These are phyloP conservation scores for Budorcas taxicolor DNA, from an alignment of 2,113 vertebrate species.

Conservation along the genomic window DNA sequence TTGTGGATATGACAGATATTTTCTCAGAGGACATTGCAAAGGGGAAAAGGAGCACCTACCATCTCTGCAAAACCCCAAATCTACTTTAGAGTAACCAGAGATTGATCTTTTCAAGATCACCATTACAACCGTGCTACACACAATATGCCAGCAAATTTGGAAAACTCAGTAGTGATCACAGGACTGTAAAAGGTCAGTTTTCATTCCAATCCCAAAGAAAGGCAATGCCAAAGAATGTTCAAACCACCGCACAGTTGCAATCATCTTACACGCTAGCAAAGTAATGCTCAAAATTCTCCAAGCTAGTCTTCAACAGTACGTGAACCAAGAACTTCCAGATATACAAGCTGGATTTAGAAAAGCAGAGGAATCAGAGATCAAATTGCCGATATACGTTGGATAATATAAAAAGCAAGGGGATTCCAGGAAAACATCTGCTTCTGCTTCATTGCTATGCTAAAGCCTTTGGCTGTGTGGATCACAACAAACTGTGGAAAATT, in stretches of 20 bases:
- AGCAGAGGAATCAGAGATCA: background rate
- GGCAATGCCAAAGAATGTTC: background rate
- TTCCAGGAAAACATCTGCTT: background rate
- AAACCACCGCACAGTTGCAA: background rate
- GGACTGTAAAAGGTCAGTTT: background rate
- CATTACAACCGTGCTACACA: accelerated
- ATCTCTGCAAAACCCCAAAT: background rate
- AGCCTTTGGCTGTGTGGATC: background rate
- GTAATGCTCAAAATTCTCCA: background rate
- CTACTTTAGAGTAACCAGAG: background rate
- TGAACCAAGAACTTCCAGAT: background rate
- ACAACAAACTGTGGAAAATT: background rate
- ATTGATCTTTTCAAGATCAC: background rate
- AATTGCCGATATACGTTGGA: accelerated
- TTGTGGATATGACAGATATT: background rate
- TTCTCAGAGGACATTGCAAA: background rate
- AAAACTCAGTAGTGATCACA: background rate
- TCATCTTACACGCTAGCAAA: background rate
- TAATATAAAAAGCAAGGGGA: background rate
- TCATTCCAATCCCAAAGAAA: background rate
- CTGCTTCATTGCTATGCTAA: background rate
- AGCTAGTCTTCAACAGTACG: background rate
- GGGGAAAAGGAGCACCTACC: background rate
- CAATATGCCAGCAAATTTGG: background rate
- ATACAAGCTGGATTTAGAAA: background rate